Evolutionary conservation across 2,797 vertebrate genomes (phyloP).

Genomic region (Sebastes cheni): DNA sequence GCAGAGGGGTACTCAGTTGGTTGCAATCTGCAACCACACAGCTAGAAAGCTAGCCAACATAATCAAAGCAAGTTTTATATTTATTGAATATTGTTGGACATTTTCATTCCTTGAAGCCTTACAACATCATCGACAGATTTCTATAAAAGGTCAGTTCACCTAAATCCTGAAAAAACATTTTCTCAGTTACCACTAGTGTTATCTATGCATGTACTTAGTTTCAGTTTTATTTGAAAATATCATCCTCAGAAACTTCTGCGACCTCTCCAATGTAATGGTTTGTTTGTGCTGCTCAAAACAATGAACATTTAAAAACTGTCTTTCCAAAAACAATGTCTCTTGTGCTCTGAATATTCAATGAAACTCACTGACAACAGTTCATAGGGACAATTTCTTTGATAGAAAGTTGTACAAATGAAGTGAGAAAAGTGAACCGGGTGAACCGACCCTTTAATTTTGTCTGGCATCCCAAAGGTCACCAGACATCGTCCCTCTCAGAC

Average conservation of each 20-base stretch:
- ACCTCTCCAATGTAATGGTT: background rate
- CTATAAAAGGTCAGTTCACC: background rate
- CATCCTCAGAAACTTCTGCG: background rate
- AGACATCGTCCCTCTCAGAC: constrained; percentile 21
- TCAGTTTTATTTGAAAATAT: background rate
- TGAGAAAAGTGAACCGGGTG: background rate
- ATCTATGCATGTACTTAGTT: background rate
- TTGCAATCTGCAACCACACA: background rate
- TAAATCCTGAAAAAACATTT: background rate
- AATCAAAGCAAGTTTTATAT: background rate
- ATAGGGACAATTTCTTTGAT: background rate
- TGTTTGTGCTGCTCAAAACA: background rate
- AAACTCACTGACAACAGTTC: background rate
- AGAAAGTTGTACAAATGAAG: background rate
- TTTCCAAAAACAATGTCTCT: background rate
- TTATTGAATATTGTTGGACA: background rate
- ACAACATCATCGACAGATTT: background rate
- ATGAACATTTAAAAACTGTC: background rate
- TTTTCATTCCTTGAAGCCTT: background rate
- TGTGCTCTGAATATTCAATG: background rate
- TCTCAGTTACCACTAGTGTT: too few species aligned
- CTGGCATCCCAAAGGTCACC: constrained; percentile 46
- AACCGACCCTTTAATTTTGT: constrained; percentile 8
- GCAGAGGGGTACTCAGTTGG: background rate
- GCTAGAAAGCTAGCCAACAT: background rate